These are phyloP conservation scores for Peromyscus maniculatus DNA, from an alignment of 2,113 vertebrate species.

Conservation along the genomic window DNA sequence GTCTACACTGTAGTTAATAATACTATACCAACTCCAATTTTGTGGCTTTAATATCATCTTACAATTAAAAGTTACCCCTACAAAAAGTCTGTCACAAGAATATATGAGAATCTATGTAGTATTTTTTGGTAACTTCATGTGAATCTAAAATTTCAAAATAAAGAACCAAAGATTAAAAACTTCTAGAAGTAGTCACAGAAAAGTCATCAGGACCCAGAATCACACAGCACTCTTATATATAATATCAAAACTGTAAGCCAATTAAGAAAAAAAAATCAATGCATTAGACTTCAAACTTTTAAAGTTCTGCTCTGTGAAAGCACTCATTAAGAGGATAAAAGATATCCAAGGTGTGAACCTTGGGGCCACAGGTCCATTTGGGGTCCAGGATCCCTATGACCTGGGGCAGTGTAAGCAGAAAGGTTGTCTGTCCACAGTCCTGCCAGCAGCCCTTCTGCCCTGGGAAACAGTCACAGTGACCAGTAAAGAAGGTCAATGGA, in stretches of 20 bases:
- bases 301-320: neutral
- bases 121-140: neutral
- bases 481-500: neutral
- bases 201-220: neutral
- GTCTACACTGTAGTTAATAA: neutral
- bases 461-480: neutral
- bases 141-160: constrained; percentile 8
- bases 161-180: neutral
- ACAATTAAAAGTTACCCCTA: neutral
- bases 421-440: neutral
- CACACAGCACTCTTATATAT: neutral
- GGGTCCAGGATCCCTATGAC: neutral
- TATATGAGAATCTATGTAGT: neutral
- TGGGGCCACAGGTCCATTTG: neutral
- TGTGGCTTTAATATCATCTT: neutral
- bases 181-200: neutral
- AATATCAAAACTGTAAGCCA: neutral
- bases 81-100: neutral
- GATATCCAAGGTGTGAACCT: neutral
- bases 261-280: neutral
- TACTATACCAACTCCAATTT: neutral
- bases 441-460: neutral
- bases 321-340: neutral
- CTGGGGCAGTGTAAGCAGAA: neutral
- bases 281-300: neutral